Conservation (phyloP, 2,113 vertebrate species). For the Pagrus major region DNA sequence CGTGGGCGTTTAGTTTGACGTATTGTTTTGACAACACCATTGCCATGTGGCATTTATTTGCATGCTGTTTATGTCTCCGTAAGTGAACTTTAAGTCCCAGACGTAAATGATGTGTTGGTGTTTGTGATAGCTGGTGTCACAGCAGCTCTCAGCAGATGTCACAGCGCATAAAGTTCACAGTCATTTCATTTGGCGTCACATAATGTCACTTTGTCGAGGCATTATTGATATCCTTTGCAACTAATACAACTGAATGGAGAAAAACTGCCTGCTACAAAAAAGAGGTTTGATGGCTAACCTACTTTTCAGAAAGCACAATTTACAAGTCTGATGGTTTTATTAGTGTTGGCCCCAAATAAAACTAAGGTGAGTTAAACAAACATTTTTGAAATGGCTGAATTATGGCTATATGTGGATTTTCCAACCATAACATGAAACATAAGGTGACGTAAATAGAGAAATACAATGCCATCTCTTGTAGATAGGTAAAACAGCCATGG, state of each 20-base stretch:
- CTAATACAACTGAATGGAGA: conserved; percentile 14
- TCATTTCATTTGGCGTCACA: conserved; percentile 56
- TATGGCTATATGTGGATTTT: neutral
- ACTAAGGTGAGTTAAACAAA: neutral
- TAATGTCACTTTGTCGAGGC: conserved; percentile 51
- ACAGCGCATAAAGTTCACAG: conserved; percentile 37
- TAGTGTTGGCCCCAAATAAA: neutral
- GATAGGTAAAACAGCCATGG: too few relatives aligned
- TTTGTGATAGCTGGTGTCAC: conserved; percentile 54
- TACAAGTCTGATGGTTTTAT: neutral
- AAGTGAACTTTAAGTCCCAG: conserved; percentile 63
- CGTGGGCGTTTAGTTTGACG: conserved; percentile 33
- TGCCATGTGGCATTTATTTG: conserved; percentile 65
- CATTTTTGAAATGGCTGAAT: neutral
- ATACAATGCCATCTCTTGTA: too few relatives aligned
- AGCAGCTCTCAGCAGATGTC: conserved; percentile 43
- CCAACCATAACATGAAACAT: neutral
- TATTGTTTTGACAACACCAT: conserved; percentile 52
- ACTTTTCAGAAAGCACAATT: conserved; percentile 7
- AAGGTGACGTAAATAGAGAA: too few relatives aligned
- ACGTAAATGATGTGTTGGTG: conserved; percentile 61
- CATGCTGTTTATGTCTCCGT: conserved; percentile 51
- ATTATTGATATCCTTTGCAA: conserved; percentile 45
- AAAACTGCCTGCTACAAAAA: conserved; percentile 10
- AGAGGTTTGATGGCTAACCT: conserved; percentile 6